Evolutionary conservation across 2,113 vertebrate species (phyloP).

Genomic region (Trichomycterus rosablanca): DNA sequence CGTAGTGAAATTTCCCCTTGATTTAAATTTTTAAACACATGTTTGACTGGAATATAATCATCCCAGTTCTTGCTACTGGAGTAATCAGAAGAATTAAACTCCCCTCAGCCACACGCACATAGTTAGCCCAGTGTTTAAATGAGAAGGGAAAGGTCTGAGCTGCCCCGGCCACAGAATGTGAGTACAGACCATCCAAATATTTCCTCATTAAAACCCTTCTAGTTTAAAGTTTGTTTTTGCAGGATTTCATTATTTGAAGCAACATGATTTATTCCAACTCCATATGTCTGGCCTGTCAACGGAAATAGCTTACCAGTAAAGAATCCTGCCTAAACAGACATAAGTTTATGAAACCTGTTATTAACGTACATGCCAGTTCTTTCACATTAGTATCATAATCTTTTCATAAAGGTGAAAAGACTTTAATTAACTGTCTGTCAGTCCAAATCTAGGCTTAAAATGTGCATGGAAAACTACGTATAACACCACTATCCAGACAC

Average conservation of each 20-base stretch:
- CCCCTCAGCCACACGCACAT: not conserved
- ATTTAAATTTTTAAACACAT: not conserved
- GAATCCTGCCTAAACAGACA: not conserved
- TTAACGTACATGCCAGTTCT: not conserved
- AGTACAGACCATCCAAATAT: slow-evolving; percentile 55
- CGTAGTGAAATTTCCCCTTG: too few species aligned
- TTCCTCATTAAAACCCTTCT: slow-evolving; percentile 48
- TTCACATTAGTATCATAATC: not conserved
- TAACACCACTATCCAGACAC: too few species aligned
- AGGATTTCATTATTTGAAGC: slow-evolving; percentile 52
- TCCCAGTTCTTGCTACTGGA: not conserved
- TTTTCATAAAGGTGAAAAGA: not conserved
- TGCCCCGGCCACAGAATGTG: slow-evolving; percentile 55
- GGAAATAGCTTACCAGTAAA: slow-evolving; percentile 21
- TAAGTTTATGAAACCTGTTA: not conserved
- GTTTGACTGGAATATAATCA: not conserved
- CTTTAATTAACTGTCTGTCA: not conserved
- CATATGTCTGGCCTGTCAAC: slow-evolving; percentile 27
- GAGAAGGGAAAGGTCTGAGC: slow-evolving; percentile 33
- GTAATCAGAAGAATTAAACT: not conserved
- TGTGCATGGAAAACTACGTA: too few species aligned
- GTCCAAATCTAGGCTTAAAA: too few species aligned
- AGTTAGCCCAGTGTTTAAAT: slow-evolving; percentile 1
- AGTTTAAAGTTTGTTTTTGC: slow-evolving; percentile 60
- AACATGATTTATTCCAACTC: slow-evolving; percentile 48